These are phyloP conservation scores for Elmis aenea DNA, from an alignment of 2,888 invertebrate genomes.

Conservation along the genomic window DNA sequence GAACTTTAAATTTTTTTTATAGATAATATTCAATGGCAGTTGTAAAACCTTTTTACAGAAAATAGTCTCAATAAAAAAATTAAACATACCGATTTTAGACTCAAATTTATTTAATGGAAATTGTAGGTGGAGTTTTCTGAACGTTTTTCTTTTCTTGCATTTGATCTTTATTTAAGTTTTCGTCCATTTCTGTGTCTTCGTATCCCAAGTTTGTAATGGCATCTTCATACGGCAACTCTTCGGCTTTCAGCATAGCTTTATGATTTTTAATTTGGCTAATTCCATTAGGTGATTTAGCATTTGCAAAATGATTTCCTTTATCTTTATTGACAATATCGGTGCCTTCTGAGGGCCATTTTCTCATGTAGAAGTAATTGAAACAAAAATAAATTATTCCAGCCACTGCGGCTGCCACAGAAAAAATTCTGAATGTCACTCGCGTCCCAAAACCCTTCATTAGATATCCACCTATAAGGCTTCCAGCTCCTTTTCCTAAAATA, in stretches of 20 bases:
- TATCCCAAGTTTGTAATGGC: slow-evolving; percentile 39
- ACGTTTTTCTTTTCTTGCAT: slow-evolving; percentile 1
- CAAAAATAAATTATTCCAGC: slow-evolving; percentile 64
- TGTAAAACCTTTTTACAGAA: no score
- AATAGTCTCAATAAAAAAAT: no score
- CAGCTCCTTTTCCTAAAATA: slow-evolving; percentile 64
- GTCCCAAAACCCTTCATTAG: slow-evolving; percentile 69
- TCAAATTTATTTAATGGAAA: no score
- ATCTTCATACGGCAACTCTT: slow-evolving; percentile 36
- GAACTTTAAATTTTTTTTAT: no score
- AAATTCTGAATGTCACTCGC: slow-evolving; percentile 66
- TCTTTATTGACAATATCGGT: slow-evolving; percentile 58
- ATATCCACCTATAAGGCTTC: slow-evolving; percentile 71
- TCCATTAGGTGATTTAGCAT: slow-evolving; percentile 22
- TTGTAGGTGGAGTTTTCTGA: no score
- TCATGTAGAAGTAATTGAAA: slow-evolving; percentile 63
- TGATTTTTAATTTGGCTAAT: slow-evolving; percentile 13
- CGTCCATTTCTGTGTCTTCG: slow-evolving; percentile 34
- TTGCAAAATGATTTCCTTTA: slow-evolving; percentile 26
- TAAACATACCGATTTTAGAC: no score
- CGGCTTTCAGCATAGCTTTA: slow-evolving; percentile 22
- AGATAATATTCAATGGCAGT: no score
- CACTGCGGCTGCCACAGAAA: slow-evolving; percentile 57
- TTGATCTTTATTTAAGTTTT: slow-evolving; percentile 10
- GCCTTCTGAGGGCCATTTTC: slow-evolving; percentile 51